These are phyloP conservation scores for Catocala nupta DNA, from an alignment of 2,888 invertebrate genomes.

Conservation along the genomic window DNA sequence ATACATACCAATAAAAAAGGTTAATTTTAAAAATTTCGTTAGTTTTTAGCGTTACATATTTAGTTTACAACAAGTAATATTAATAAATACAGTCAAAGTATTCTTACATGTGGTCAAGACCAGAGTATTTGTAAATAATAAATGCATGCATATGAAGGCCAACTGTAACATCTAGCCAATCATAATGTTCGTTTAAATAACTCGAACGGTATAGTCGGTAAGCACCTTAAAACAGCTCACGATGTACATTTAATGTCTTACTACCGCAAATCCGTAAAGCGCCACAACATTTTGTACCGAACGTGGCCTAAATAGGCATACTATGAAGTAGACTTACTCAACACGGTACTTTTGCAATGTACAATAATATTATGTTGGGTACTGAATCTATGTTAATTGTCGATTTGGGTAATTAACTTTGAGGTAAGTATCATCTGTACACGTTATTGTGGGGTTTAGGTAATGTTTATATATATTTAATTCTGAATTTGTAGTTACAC, in stretches of 20 bases:
- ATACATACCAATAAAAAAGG: too few relatives aligned
- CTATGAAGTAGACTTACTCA: slow-evolving; percentile 5
- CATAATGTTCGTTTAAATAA: neutral
- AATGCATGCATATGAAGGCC: too few relatives aligned
- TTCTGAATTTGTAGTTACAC: too few relatives aligned
- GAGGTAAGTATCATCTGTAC: neutral
- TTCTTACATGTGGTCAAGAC: too few relatives aligned
- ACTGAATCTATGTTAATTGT: slow-evolving; percentile 7
- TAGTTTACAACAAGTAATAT: too few relatives aligned
- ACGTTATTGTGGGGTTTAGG: neutral
- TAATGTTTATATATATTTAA: too few relatives aligned
- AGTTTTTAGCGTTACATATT: too few relatives aligned
- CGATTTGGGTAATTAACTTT: neutral
- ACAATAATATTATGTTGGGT: neutral
- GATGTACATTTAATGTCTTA: slow-evolving; percentile 41
- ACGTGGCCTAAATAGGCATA: slow-evolving; percentile 14
- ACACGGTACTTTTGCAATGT: neutral
- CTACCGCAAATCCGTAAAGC: slow-evolving; percentile 40
- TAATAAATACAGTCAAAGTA: too few relatives aligned
- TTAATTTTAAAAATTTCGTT: too few relatives aligned
- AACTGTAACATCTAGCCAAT: too few relatives aligned
- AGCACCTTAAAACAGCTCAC: slow-evolving; percentile 31
- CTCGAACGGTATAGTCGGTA: slow-evolving; percentile 4
- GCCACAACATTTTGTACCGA: slow-evolving; percentile 21
- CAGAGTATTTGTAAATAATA: too few relatives aligned